Conservation (phyloP, 2,888 invertebrate species). For the Leptinotarsa peninsularis region DNA sequence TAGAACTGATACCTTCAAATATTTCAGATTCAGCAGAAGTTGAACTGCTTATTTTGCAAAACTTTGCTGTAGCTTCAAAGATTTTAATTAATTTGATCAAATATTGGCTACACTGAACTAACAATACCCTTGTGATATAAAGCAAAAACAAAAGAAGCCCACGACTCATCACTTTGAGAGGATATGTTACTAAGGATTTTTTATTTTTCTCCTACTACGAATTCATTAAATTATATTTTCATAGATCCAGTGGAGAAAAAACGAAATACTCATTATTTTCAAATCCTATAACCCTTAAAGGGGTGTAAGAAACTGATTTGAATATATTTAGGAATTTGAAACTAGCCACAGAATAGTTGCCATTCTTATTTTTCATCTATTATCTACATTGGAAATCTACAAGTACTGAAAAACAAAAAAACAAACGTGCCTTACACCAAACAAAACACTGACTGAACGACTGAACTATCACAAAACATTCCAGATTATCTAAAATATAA, state of each 20-base stretch:
- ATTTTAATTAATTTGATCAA: too few relatives aligned
- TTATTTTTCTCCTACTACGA: too few relatives aligned
- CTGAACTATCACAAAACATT: constrained; percentile 6
- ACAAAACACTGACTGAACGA: background rate
- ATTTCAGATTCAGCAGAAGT: too few relatives aligned
- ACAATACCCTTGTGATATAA: too few relatives aligned
- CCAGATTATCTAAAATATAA: background rate
- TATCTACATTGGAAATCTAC: background rate
- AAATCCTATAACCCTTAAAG: background rate
- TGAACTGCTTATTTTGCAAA: too few relatives aligned
- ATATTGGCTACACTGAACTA: too few relatives aligned
- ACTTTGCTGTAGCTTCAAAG: too few relatives aligned
- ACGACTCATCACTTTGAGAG: too few relatives aligned
- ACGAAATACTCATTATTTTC: background rate
- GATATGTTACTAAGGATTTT: too few relatives aligned
- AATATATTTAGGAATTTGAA: too few relatives aligned
- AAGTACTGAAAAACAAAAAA: background rate
- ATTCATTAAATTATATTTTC: background rate
- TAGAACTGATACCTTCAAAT: too few relatives aligned
- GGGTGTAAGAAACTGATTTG: background rate
- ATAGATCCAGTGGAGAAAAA: background rate
- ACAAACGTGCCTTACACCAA: constrained; percentile 5
- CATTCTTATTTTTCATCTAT: constrained; percentile 3
- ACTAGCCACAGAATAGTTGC: background rate
- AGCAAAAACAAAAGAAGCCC: too few relatives aligned